phyloP scores from a whole-genome alignment of 2,797 vertebrate genomes.

The Taenioides sp. region DNA sequence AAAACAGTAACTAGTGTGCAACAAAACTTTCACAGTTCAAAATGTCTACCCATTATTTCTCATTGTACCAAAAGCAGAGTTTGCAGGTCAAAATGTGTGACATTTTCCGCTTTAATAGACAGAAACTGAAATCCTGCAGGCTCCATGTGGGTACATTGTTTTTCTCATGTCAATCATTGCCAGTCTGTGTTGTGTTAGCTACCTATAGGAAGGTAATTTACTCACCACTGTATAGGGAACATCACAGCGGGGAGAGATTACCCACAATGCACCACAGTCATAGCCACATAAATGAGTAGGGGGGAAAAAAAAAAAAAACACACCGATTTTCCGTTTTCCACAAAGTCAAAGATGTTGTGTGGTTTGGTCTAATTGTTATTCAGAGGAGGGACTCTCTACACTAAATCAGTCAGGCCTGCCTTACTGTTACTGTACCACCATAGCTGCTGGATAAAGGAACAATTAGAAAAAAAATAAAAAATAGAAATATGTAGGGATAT shows the following conservation, averaged over 20 bases:
- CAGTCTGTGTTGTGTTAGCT: constrained; percentile 16
- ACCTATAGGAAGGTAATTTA: constrained; percentile 22
- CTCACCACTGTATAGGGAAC: constrained; percentile 12
- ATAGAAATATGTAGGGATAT: constrained; percentile 16
- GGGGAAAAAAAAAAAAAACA: constrained; percentile 25
- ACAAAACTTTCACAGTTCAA: neutral
- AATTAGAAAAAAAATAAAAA: neutral
- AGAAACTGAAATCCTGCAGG: neutral
- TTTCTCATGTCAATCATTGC: neutral
- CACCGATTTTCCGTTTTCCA: constrained; percentile 23
- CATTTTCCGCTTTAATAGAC: neutral
- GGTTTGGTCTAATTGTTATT: constrained; percentile 31
- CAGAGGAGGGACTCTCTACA: constrained; percentile 23
- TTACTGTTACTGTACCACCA: constrained; percentile 12
- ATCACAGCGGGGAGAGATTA: constrained; percentile 26
- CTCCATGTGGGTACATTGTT: neutral
- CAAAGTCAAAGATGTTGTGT: constrained; percentile 14
- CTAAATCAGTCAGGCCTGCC: constrained; percentile 10
- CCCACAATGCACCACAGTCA: constrained; percentile 34
- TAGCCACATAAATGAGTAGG: constrained; percentile 38
- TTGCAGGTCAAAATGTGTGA: neutral
- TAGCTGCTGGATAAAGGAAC: constrained; percentile 24
- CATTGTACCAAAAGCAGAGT: neutral
- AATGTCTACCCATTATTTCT: neutral
- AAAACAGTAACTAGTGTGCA: neutral